These are phyloP conservation scores for Platalea minor DNA, from an alignment of 2,797 vertebrate genomes.

Conservation along the genomic window DNA sequence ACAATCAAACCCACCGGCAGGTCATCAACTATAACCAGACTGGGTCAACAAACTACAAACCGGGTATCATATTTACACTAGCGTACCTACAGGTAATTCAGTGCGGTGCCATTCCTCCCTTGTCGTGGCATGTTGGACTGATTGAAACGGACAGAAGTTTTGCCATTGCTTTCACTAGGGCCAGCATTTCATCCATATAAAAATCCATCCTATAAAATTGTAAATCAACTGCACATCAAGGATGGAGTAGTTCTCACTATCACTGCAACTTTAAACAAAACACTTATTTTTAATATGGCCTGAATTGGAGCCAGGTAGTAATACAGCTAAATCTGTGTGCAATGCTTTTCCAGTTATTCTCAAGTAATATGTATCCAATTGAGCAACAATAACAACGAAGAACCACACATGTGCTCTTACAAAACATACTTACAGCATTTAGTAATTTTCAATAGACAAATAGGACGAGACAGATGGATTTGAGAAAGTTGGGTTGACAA, in stretches of 20 bases:
- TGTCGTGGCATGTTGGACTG: neutral
- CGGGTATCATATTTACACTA: slow-evolving; percentile 23
- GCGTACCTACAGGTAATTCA: slow-evolving; percentile 35
- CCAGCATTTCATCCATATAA: neutral
- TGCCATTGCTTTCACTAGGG: slow-evolving; percentile 1
- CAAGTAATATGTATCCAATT: slow-evolving; percentile 57
- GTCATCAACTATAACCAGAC: slow-evolving; percentile 28
- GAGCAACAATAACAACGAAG: slow-evolving; percentile 49
- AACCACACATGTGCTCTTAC: slow-evolving; percentile 52
- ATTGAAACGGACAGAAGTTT: neutral
- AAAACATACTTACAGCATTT: slow-evolving; percentile 46
- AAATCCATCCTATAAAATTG: neutral
- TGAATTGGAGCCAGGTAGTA: slow-evolving; percentile 27
- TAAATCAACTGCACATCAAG: slow-evolving; percentile 22
- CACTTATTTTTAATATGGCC: slow-evolving; percentile 42
- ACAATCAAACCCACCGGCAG: slow-evolving; percentile 21
- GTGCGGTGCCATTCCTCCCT: neutral
- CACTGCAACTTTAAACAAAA: slow-evolving; percentile 35
- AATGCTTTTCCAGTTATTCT: slow-evolving; percentile 55
- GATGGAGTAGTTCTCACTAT: slow-evolving; percentile 37
- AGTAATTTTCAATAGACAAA: slow-evolving; percentile 60
- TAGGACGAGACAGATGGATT: neutral
- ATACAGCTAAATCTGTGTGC: slow-evolving; percentile 28
- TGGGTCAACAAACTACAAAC: slow-evolving; percentile 12
- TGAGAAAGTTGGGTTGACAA: slow-evolving; percentile 36